These are phyloP conservation scores for Thamnophis elegans DNA, from an alignment of 2,797 vertebrate genomes.

Conservation along the genomic window DNA sequence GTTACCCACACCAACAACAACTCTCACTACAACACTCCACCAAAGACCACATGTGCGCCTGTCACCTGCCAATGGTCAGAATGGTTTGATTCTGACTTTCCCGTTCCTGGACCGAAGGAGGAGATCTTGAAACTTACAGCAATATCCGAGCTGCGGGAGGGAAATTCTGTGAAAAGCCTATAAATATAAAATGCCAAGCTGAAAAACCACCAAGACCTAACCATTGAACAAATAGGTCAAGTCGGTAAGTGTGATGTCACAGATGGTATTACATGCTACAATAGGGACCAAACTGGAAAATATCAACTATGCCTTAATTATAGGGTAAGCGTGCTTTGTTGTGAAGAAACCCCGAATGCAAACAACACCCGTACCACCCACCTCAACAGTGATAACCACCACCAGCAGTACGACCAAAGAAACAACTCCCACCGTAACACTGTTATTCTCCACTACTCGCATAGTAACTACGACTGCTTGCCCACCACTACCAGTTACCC, in stretches of 20 bases:
- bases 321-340: constrained; percentile 48
- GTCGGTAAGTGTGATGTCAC: neutral
- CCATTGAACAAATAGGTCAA: neutral
- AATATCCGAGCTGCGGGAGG: constrained; percentile 1
- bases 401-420: too few species aligned
- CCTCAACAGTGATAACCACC: too few species aligned
- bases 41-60: accelerated
- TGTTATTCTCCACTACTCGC: too few species aligned
- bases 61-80: constrained; percentile 33
- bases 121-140: constrained; percentile 54
- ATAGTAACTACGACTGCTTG: too few species aligned
- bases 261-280: constrained; percentile 61
- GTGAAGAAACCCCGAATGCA: neutral
- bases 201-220: neutral
- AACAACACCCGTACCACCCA: accelerated
- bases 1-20: neutral
- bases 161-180: constrained; percentile 29
- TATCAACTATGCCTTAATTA: constrained; percentile 59
- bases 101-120: constrained; percentile 8
- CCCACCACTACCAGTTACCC: too few species aligned
- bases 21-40: neutral
- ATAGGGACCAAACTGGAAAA: constrained; percentile 39
- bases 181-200: constrained; percentile 48
- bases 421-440: too few species aligned
- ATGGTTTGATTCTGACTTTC: constrained; percentile 59